Evolutionary conservation across 2,888 invertebrate species (phyloP), one percentile per base, ranked within the genome.

Genomic region (Phaedon cochleariae): DNA sequence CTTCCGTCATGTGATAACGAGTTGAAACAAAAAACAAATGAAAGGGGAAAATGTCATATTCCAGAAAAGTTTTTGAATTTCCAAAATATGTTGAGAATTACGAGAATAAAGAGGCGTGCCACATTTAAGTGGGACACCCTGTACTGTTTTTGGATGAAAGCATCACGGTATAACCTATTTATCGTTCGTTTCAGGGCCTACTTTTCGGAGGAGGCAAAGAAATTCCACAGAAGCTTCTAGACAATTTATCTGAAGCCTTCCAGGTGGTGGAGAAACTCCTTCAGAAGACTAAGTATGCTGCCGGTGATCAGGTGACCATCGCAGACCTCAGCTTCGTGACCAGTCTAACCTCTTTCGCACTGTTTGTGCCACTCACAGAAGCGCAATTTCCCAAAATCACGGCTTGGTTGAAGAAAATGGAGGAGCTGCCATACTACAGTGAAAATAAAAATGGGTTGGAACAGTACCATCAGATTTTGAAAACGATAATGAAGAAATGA

Each of bases 341-440:
- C 2, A 60, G 29, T 2, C 34, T 60, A 17, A 53, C 37, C 1
- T 18, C 60, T 21, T 37, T 18, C 15, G 37, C 51, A 1, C 34
- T 17, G 3, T 61, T 57, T 18, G 12, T 49, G 1, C 73, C 74
- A 12, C 60, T 76, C 2, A 68, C 70, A 15, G 63, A 62, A 31
- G 54, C 45, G 7, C 73, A 73, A n/a, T 75, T 60, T 54, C 74
- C 77, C 0, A 75, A 72, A 34, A 41, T 76, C 17, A 34, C 48
- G 6, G 77, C 76, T n/a, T 85, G 84, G 84, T 65, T 81, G 9
- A 73, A 77, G 9, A 71, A 71, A 2, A 75, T 84, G 70, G 79
- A 81, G 54, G 63, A 68, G 20, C 74, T 80, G 17, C 74, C 83
- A 1, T 83, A 76, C 62, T 74, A 73, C 20, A 66, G 73, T 22